Evolutionary conservation across 2,797 vertebrate genomes (phyloP).

Genomic region (Myotis planiceps): DNA sequence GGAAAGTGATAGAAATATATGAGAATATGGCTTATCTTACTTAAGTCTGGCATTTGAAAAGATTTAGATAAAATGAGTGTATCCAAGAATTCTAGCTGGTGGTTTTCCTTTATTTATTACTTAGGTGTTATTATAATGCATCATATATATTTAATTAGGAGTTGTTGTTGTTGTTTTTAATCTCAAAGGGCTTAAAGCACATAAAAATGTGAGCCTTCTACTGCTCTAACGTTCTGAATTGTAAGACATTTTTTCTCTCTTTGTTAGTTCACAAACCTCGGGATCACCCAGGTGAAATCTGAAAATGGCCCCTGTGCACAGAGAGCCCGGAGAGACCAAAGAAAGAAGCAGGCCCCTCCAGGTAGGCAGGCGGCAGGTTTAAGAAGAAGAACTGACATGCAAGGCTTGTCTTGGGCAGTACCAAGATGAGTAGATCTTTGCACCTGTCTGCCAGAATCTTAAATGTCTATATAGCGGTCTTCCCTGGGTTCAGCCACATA

Average conservation of each 20-base stretch:
- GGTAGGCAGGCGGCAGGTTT: not conserved
- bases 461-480: not conserved
- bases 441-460: not conserved
- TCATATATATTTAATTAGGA: not conserved
- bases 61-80: slow-evolving; percentile 26
- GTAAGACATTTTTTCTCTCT: not conserved
- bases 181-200: slow-evolving; percentile 24
- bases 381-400: not conserved
- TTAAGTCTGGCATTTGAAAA: slow-evolving; percentile 65
- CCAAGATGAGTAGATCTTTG: not conserved
- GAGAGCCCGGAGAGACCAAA: not conserved
- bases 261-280: not conserved
- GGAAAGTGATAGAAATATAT: not conserved
- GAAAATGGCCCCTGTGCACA: not conserved
- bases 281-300: not conserved
- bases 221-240: slow-evolving; percentile 20
- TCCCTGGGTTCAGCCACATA: not conserved
- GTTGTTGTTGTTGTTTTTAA: not conserved
- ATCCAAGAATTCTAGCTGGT: slow-evolving; percentile 44
- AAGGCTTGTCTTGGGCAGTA: not conserved
- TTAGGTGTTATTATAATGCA: slow-evolving; percentile 53
- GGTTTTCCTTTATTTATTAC: not conserved
- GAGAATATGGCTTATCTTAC: not conserved
- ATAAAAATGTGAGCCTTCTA: slow-evolving; percentile 26
- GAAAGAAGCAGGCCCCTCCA: not conserved